phyloP scores from a whole-genome alignment of 2,888 invertebrate species.

The Chrysolina americana region DNA sequence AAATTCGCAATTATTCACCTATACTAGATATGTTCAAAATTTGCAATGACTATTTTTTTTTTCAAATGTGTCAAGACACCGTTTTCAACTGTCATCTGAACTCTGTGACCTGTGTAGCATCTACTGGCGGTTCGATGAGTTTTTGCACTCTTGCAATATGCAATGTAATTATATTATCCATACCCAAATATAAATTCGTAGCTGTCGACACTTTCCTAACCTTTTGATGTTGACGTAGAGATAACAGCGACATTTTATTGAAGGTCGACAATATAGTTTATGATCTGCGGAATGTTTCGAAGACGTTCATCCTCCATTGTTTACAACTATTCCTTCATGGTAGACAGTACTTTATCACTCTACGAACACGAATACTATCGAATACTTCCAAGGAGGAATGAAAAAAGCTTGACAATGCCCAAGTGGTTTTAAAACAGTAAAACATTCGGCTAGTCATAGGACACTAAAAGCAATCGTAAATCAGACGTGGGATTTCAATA shows the following conservation, averaged over 20 bases:
- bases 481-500: not conserved
- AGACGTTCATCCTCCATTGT: no score
- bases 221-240: not conserved
- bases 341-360: no score
- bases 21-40: no score
- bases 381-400: no score
- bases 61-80: no score
- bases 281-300: not conserved
- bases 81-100: no score
- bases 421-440: not conserved
- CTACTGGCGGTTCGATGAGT: not conserved
- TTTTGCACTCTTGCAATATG: not conserved
- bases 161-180: not conserved
- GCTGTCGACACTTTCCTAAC: not conserved
- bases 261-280: slow-evolving; percentile 1
- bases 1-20: no score
- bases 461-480: slow-evolving; percentile 1
- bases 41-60: no score
- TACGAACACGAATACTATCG: no score
- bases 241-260: not conserved
- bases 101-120: no score
- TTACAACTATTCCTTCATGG: no score
- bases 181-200: not conserved
- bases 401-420: not conserved
- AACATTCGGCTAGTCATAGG: not conserved